Percentiles rank a stretch among this genome's conserved stretches.
These are phyloP conservation scores for Leptogaster cylindrica DNA, from an alignment of 2,888 invertebrate genomes.

Conservation along the genomic window DNA sequence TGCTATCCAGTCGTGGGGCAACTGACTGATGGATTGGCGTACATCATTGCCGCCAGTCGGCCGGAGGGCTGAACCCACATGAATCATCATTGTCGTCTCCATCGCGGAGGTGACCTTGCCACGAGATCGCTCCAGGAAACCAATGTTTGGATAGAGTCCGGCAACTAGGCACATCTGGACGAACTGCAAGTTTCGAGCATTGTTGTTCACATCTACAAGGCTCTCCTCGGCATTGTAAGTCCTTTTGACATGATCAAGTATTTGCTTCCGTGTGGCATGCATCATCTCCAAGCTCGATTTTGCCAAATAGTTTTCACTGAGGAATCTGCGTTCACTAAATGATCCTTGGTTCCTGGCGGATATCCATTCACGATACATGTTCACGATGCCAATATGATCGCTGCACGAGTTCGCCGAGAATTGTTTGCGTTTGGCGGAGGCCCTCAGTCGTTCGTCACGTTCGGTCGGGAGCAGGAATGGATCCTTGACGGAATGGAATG, in stretches of 20 bases:
- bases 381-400: slow-evolving; percentile 86
- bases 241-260: slow-evolving; percentile 81
- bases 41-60: slow-evolving; percentile 51
- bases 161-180: slow-evolving; percentile 88
- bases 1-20: slow-evolving; percentile 83
- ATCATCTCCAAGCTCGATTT: slow-evolving; percentile 90
- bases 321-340: slow-evolving; percentile 70
- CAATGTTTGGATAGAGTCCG: slow-evolving; percentile 89
- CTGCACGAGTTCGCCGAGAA: slow-evolving; percentile 80
- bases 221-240: slow-evolving; percentile 52
- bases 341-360: slow-evolving; percentile 63
- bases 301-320: slow-evolving; percentile 77
- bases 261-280: slow-evolving; percentile 80
- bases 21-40: slow-evolving; percentile 54
- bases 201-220: slow-evolving; percentile 73
- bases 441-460: slow-evolving; percentile 67
- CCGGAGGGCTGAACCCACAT: slow-evolving; percentile 66
- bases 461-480: slow-evolving; percentile 79
- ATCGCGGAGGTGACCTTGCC: slow-evolving; percentile 70
- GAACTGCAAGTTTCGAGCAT: slow-evolving; percentile 87
- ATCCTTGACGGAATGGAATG: slow-evolving; percentile 79
- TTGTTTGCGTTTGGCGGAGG: slow-evolving; percentile 69
- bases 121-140: slow-evolving; percentile 72
- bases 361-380: slow-evolving; percentile 74
- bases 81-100: slow-evolving; percentile 65